phyloP scores from a whole-genome alignment of 2,888 invertebrate genomes.

The Dugesia japonica region DNA sequence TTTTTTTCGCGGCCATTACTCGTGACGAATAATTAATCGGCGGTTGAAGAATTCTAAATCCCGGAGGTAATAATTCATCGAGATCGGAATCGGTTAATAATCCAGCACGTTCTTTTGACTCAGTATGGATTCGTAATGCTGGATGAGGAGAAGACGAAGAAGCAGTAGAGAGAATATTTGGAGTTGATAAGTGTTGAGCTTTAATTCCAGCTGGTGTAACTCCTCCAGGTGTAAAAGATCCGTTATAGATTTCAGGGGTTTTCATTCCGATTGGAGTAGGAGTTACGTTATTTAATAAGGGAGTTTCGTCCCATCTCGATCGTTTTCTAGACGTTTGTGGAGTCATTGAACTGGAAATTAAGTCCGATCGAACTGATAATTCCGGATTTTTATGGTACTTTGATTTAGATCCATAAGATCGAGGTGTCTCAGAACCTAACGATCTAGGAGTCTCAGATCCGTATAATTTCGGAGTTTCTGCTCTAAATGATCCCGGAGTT shows the following conservation, averaged over 20 bases:
- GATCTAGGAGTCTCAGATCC: slow-evolving; percentile 98
- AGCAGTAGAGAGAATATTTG: slow-evolving; percentile 86
- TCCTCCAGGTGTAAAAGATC: slow-evolving; percentile 58
- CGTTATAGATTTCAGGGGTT: slow-evolving; percentile 37
- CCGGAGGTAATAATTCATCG: slow-evolving; percentile 82
- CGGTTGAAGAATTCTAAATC: slow-evolving; percentile 57
- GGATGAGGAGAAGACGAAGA: slow-evolving; percentile 91
- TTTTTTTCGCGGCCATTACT: slow-evolving; percentile 84
- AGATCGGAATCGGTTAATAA: slow-evolving; percentile 89
- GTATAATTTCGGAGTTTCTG: slow-evolving; percentile 67
- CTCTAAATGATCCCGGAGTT: slow-evolving; percentile 86
- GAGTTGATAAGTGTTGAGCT: slow-evolving; percentile 96
- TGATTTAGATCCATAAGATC: too few species aligned
- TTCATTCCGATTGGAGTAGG: slow-evolving; percentile 51
- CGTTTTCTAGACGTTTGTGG: slow-evolving; percentile 82
- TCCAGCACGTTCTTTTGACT: too few species aligned
- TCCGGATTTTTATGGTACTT: too few species aligned
- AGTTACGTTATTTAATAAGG: slow-evolving; percentile 52
- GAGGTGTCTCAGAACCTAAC: too few species aligned
- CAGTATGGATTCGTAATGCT: slow-evolving; percentile 89
- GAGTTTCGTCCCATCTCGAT: slow-evolving; percentile 96
- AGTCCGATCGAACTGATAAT: slow-evolving; percentile 37
- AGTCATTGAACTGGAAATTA: slow-evolving; percentile 62
- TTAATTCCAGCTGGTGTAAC: slow-evolving; percentile 56
- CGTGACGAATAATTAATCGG: slow-evolving; percentile 87